Percentiles rank a stretch among this genome's conserved stretches.
Conservation (phyloP, 2,113 vertebrate species). For the Gasterosteus nipponicus region DNA sequence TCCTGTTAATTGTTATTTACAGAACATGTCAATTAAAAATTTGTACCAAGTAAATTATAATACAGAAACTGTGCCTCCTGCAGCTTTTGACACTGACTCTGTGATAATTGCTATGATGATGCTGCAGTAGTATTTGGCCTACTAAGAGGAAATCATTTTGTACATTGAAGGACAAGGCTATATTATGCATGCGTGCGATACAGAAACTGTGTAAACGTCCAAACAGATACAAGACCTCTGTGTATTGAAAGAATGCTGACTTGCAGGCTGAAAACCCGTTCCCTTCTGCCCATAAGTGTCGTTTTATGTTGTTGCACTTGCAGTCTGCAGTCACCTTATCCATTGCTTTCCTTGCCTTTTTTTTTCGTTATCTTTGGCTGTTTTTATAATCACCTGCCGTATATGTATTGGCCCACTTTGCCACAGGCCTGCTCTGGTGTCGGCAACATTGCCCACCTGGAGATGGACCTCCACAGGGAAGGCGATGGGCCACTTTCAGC, state of each 20-base stretch:
- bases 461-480: slow-evolving; percentile 74
- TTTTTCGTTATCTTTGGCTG: not conserved
- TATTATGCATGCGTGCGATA: slow-evolving; percentile 24
- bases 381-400: not conserved
- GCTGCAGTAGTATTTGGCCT: not conserved
- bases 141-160: not conserved
- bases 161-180: slow-evolving; percentile 8
- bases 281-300: not conserved
- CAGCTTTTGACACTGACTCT: not conserved
- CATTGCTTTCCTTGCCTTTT: not conserved
- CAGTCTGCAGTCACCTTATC: not conserved
- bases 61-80: not conserved
- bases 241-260: slow-evolving; percentile 8
- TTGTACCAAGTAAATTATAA: not conserved
- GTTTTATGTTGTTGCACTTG: not conserved
- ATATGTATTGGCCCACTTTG: slow-evolving; percentile 6
- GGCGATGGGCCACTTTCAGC: slow-evolving; percentile 2
- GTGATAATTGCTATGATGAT: not conserved
- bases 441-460: slow-evolving; percentile 85
- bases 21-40: not conserved
- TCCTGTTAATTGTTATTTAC: not conserved
- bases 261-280: slow-evolving; percentile 4
- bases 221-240: slow-evolving; percentile 20
- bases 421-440: slow-evolving; percentile 52
- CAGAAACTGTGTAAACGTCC: not conserved